Evolutionary conservation across 2,888 invertebrate species (phyloP).

Genomic region (Salpingus planirostris): DNA sequence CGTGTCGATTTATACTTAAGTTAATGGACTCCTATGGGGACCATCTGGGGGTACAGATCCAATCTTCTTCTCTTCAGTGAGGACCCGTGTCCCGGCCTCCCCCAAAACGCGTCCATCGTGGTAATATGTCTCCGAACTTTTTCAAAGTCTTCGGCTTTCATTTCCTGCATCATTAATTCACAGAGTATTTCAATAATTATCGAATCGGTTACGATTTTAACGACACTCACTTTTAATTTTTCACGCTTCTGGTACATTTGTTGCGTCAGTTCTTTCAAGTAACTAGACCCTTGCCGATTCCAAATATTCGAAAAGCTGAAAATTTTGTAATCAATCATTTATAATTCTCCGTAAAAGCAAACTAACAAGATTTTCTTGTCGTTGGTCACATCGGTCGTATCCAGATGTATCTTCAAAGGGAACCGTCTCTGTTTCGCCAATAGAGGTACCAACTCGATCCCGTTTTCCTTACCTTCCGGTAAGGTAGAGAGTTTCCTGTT

Average conservation of each 20-base stretch:
- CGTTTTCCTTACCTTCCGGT: slow-evolving; percentile 40
- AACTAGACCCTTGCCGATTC: slow-evolving; percentile 38
- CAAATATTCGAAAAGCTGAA: slow-evolving; percentile 12
- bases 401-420: slow-evolving; percentile 47
- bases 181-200: too few species aligned
- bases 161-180: slow-evolving; percentile 41
- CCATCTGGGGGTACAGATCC: slow-evolving; percentile 34
- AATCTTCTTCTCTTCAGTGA: slow-evolving; percentile 31
- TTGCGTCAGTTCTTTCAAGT: slow-evolving; percentile 45
- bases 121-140: slow-evolving; percentile 61
- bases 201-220: neutral
- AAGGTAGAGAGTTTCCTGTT: slow-evolving; percentile 32
- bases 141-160: slow-evolving; percentile 53
- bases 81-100: slow-evolving; percentile 62
- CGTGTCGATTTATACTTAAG: too few species aligned
- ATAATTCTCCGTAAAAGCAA: slow-evolving; percentile 25
- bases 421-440: slow-evolving; percentile 57
- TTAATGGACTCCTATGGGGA: slow-evolving; percentile 27
- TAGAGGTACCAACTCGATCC: slow-evolving; percentile 68
- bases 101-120: slow-evolving; percentile 72
- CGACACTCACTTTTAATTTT: slow-evolving; percentile 32
- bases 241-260: slow-evolving; percentile 47
- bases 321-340: neutral
- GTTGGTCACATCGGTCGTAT: slow-evolving; percentile 48
- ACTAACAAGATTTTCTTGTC: slow-evolving; percentile 44